phyloP scores from a whole-genome alignment of 2,113 vertebrate species.

The Cyprinus carpio region DNA sequence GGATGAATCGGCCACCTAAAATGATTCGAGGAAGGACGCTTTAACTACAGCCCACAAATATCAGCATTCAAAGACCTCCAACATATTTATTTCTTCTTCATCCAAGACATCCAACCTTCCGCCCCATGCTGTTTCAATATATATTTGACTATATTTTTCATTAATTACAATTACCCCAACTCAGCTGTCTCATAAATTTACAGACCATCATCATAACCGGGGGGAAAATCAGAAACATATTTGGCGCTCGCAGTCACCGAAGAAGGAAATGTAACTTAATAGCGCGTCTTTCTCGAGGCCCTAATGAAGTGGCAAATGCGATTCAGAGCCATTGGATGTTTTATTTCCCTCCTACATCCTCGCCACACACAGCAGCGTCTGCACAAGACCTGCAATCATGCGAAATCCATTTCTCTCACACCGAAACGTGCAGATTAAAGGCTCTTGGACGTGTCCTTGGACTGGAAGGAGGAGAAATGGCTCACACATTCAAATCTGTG shows the following conservation, averaged over 20 bases:
- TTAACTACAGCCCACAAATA: constrained; percentile 22
- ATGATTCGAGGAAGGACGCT: constrained; percentile 2
- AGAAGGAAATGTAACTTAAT: constrained; percentile 52
- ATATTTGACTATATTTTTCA: constrained; percentile 38
- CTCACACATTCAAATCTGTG: constrained; percentile 13
- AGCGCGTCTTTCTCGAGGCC: constrained; percentile 21
- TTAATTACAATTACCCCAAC: constrained; percentile 38
- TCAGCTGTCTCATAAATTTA: constrained; percentile 46
- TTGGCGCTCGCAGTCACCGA: constrained; percentile 21
- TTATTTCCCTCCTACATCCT: constrained; percentile 54
- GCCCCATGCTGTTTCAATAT: constrained; percentile 43
- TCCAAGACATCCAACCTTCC: constrained; percentile 32
- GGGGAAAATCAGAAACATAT: constrained; percentile 47
- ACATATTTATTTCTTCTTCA: constrained; percentile 20
- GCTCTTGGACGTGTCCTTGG: constrained; percentile 46
- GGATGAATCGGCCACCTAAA: neutral
- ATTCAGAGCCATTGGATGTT: constrained; percentile 47
- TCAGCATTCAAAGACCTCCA: constrained; percentile 36
- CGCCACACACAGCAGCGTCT: constrained; percentile 41
- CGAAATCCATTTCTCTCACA: constrained; percentile 54
- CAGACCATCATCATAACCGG: constrained; percentile 43
- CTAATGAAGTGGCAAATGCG: constrained; percentile 53
- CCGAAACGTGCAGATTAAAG: constrained; percentile 52
- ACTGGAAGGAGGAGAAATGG: constrained; percentile 50
- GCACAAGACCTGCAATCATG: constrained; percentile 51